Percentiles rank a stretch among this genome's conserved stretches.
These are phyloP conservation scores for Lucifuga dentata DNA, from an alignment of 2,113 vertebrate genomes.

Conservation along the genomic window DNA sequence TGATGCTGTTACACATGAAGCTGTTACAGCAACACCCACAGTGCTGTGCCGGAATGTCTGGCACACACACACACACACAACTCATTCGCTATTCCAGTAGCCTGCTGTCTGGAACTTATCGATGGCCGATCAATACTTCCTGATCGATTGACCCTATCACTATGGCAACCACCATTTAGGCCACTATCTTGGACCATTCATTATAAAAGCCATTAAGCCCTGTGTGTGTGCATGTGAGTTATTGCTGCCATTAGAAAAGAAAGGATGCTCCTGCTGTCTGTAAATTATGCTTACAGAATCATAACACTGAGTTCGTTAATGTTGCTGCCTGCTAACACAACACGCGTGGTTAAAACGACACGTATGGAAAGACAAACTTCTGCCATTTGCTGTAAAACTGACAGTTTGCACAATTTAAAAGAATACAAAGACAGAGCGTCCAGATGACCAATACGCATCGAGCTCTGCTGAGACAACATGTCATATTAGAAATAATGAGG, in stretches of 20 bases:
- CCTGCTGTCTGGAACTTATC: conserved; percentile 73
- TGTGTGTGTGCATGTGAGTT: conserved; percentile 59
- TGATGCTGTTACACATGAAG: conserved; percentile 34
- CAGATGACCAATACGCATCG: no score
- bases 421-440: no score
- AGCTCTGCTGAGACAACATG: no score
- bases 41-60: conserved; percentile 25
- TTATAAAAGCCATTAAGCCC: conserved; percentile 77
- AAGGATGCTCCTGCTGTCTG: conserved; percentile 58
- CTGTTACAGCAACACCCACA: conserved; percentile 30
- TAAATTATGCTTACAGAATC: conserved; percentile 58
- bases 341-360: background rate
- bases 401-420: no score
- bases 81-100: conserved; percentile 69
- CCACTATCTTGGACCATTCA: conserved; percentile 74
- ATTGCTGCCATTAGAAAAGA: conserved; percentile 74
- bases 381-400: no score
- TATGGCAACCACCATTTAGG: conserved; percentile 80
- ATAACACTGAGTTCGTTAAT: conserved; percentile 19
- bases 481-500: no score
- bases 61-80: conserved; percentile 13
- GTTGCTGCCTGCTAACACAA: conserved; percentile 8
- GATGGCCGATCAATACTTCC: conserved; percentile 72
- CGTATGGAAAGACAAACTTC: no score
- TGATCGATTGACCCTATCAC: conserved; percentile 76